Evolutionary conservation across 2,113 vertebrate genomes (phyloP).

Genomic region (Oenanthe melanoleuca): DNA sequence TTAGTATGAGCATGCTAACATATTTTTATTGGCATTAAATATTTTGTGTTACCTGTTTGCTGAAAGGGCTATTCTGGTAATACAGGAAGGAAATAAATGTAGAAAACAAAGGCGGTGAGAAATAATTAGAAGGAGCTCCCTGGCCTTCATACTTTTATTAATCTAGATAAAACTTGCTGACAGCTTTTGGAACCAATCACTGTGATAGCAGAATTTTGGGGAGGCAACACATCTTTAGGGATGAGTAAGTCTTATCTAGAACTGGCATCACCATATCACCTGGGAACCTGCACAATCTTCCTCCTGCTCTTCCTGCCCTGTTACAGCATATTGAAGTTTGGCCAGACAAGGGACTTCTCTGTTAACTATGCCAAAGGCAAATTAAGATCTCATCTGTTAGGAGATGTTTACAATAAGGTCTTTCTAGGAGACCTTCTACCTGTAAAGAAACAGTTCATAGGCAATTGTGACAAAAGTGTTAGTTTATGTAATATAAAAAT

Average conservation of each 20-base stretch:
- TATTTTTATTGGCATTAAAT: not conserved
- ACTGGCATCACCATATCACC: not conserved
- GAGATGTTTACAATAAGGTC: not conserved
- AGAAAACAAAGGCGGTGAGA: not conserved
- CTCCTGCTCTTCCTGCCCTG: not conserved
- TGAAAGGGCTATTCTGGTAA: not conserved
- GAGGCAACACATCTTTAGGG: not conserved
- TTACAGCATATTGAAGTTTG: not conserved
- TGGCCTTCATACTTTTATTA: not conserved
- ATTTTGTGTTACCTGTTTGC: not conserved
- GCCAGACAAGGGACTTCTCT: not conserved
- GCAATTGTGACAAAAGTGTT: not conserved
- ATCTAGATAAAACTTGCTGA: not conserved
- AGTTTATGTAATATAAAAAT: not conserved
- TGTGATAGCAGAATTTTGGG: not conserved
- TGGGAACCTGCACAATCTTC: not conserved
- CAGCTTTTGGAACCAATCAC: not conserved
- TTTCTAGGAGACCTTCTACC: not conserved
- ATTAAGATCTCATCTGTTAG: not conserved
- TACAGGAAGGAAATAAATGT: not conserved
- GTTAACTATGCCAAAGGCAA: not conserved
- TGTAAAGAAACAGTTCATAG: not conserved
- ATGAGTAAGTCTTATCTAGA: not conserved
- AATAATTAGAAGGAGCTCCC: not conserved
- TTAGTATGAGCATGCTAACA: not conserved